Evolutionary conservation across 37 sponge, comb jelly and placozoan genomes (phyloP).

Genomic region (Oopsacas minuta): DNA sequence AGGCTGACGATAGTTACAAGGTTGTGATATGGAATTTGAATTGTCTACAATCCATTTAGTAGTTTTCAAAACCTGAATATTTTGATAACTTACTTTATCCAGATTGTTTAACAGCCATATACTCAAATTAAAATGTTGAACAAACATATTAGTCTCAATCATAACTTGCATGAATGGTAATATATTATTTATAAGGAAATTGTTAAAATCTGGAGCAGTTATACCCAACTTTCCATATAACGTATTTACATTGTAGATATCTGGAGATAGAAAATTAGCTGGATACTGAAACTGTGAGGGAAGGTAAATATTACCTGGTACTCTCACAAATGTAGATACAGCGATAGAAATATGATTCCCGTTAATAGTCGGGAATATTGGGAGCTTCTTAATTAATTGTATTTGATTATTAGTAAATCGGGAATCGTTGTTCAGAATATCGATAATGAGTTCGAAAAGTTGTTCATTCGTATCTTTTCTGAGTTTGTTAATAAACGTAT

Average conservation of each 20-base stretch:
- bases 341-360: not conserved
- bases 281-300: not conserved
- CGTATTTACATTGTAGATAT: not conserved
- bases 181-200: not conserved
- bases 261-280: not conserved
- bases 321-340: not conserved
- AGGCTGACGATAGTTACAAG: not conserved
- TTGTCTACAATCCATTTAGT: not conserved
- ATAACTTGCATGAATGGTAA: not conserved
- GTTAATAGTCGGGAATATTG: not conserved
- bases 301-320: not conserved
- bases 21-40: not conserved
- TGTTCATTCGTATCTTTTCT: not conserved
- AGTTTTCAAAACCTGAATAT: not conserved
- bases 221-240: not conserved
- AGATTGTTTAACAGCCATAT: not conserved
- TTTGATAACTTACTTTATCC: not conserved
- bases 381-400: not conserved
- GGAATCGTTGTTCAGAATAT: not conserved
- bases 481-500: not conserved
- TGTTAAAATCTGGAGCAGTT: not conserved
- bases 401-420: not conserved
- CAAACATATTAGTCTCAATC: not conserved
- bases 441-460: not conserved
- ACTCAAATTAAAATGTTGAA: not conserved